Percentiles rank a stretch among this genome's conserved stretches.
Conservation (phyloP, 2,888 invertebrate species). For the Tortricodes alternella region DNA sequence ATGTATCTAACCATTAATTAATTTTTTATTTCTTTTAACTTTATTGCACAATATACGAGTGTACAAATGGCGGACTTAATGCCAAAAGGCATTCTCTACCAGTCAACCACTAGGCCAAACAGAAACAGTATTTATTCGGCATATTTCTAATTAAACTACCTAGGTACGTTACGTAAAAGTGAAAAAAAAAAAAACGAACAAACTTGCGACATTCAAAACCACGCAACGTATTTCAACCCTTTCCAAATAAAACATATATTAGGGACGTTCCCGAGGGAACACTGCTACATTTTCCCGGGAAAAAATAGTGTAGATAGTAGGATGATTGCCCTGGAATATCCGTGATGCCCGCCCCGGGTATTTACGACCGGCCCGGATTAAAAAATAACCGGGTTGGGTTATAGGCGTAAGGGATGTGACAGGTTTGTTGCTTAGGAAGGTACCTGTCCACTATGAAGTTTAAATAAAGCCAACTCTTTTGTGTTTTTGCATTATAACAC, state of each 20-base stretch:
- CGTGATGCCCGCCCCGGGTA: constrained; percentile 59
- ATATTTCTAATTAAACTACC: too few relatives aligned
- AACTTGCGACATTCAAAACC: background rate
- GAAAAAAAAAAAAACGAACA: too few relatives aligned
- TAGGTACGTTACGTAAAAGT: too few relatives aligned
- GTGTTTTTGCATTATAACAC: too few relatives aligned
- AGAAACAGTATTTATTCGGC: too few relatives aligned
- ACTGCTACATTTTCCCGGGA: constrained; percentile 63
- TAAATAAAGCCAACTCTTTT: too few relatives aligned
- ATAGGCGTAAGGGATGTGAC: constrained; percentile 26
- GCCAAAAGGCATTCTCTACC: too few relatives aligned
- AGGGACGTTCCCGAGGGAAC: constrained; percentile 49
- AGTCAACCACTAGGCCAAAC: too few relatives aligned
- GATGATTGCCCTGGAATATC: constrained; percentile 76
- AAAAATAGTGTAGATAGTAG: constrained; percentile 75
- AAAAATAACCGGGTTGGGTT: constrained; percentile 56
- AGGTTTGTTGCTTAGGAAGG: background rate
- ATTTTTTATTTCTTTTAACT: too few relatives aligned
- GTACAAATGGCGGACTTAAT: too few relatives aligned
- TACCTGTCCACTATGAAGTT: background rate
- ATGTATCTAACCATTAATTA: too few relatives aligned
- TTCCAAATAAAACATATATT: constrained; percentile 67
- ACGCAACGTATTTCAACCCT: constrained; percentile 35
- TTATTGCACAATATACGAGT: too few relatives aligned
- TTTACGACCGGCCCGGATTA: constrained; percentile 73